Percentiles rank a stretch among this genome's conserved stretches.
Conservation (phyloP, 2,113 vertebrate genomes). For the Aldabrachelys gigantea region DNA sequence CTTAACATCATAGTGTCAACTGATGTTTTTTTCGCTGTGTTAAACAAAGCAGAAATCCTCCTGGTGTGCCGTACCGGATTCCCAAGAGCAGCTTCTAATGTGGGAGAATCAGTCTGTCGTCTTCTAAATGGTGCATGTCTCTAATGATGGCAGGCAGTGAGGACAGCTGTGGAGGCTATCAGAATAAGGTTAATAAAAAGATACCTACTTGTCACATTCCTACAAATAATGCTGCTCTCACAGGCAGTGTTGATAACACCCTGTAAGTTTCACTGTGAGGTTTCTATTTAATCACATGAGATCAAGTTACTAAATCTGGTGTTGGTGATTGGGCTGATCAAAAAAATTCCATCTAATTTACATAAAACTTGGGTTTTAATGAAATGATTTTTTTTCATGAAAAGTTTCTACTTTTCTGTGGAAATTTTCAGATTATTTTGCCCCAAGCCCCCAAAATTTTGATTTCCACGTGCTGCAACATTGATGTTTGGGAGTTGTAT, state of each 20-base stretch:
- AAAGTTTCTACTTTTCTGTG: not conserved
- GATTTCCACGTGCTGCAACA: not conserved
- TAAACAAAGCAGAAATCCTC: constrained; percentile 78
- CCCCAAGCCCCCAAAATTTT: not conserved
- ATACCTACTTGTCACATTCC: not conserved
- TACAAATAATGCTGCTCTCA: constrained; percentile 10
- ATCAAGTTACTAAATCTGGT: not conserved
- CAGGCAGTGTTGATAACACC: not conserved
- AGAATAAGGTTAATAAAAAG: rapidly evolving
- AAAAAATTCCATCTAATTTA: not conserved
- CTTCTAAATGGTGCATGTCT: constrained; percentile 44
- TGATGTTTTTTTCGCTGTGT: constrained; percentile 78
- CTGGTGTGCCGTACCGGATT: constrained; percentile 49
- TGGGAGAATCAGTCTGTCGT: not conserved
- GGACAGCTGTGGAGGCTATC: not conserved
- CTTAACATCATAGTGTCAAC: constrained; percentile 74
- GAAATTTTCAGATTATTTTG: not conserved
- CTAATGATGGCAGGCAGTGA: not conserved
- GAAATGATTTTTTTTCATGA: not conserved
- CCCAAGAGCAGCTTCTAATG: constrained; percentile 42
- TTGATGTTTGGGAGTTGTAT: not conserved
- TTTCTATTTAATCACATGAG: not conserved
- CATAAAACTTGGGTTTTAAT: not conserved
- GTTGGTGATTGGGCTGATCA: not conserved
- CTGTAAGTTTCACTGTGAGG: not conserved